These are phyloP conservation scores for Scaptomyza parva DNA, from an alignment of 2,888 invertebrate genomes.

Conservation along the genomic window DNA sequence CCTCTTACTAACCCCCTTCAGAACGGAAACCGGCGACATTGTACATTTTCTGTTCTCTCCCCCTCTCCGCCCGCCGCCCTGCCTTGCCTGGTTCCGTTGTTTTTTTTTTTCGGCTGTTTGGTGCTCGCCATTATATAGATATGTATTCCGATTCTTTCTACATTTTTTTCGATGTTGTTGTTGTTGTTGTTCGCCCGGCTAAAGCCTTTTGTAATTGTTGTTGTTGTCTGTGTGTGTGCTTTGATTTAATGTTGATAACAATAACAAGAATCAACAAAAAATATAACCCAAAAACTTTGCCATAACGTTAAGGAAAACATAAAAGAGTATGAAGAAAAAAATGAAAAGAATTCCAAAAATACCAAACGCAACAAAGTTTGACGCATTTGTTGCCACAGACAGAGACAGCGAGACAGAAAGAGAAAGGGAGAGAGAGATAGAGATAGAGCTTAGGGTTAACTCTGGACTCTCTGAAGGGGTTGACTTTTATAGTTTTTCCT, in stretches of 20 bases:
- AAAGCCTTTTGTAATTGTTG: slow-evolving; percentile 75
- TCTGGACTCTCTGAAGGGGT: slow-evolving; percentile 51
- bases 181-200: slow-evolving; percentile 25
- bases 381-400: slow-evolving; percentile 50
- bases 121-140: slow-evolving; percentile 56
- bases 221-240: slow-evolving; percentile 76
- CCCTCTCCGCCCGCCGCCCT: no score
- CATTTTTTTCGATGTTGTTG: slow-evolving; percentile 14
- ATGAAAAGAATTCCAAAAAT: slow-evolving; percentile 18
- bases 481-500: slow-evolving; percentile 81
- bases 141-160: slow-evolving; percentile 59
- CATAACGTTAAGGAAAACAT: slow-evolving; percentile 42
- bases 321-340: slow-evolving; percentile 5
- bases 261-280: slow-evolving; percentile 63
- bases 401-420: no score
- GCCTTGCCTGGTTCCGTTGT: neutral
- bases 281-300: slow-evolving; percentile 64
- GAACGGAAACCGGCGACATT: slow-evolving; percentile 80
- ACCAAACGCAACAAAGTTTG: slow-evolving; percentile 52
- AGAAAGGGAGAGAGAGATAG: no score
- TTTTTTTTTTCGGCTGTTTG: slow-evolving; percentile 29
- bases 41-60: slow-evolving; percentile 70
- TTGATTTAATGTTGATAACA: slow-evolving; percentile 81
- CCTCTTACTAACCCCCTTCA: neutral
- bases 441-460: no score